phyloP scores from a whole-genome alignment of 2,113 vertebrate species.

The Sitta europaea region DNA sequence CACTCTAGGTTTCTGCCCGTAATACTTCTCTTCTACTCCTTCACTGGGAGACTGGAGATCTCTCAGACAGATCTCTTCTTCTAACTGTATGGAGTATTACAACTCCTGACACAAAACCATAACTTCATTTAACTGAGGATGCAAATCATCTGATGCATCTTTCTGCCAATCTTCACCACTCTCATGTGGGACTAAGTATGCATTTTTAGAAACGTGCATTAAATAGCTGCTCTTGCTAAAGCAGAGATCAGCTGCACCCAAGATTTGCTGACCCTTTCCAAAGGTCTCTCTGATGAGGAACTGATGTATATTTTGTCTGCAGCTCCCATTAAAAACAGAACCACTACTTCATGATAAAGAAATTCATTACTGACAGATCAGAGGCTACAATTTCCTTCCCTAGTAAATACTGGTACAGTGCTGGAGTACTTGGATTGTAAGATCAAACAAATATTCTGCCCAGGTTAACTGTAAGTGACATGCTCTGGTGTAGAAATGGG shows the following conservation, averaged over 20 bases:
- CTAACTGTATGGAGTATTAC: not conserved
- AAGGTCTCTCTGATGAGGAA: not conserved
- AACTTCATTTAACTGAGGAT: not conserved
- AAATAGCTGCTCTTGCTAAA: not conserved
- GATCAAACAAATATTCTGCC: not conserved
- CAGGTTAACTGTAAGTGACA: not conserved
- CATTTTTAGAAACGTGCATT: not conserved
- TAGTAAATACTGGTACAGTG: not conserved
- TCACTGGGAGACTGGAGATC: not conserved
- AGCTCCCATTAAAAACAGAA: not conserved
- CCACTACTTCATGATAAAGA: not conserved
- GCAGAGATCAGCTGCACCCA: not conserved
- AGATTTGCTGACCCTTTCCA: not conserved
- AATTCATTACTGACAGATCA: not conserved
- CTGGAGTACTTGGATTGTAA: not conserved
- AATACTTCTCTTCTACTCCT: not conserved
- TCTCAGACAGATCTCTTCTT: not conserved
- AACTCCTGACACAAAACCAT: not conserved
- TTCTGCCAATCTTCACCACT: not conserved
- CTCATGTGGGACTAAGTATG: not conserved
- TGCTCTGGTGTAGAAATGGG: not conserved
- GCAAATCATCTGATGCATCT: not conserved
- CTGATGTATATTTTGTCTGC: not conserved
- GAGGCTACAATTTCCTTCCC: not conserved
- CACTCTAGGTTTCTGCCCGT: not conserved